Evolutionary conservation across 2,797 vertebrate genomes (phyloP).

Genomic region (Spea hammondii): DNA sequence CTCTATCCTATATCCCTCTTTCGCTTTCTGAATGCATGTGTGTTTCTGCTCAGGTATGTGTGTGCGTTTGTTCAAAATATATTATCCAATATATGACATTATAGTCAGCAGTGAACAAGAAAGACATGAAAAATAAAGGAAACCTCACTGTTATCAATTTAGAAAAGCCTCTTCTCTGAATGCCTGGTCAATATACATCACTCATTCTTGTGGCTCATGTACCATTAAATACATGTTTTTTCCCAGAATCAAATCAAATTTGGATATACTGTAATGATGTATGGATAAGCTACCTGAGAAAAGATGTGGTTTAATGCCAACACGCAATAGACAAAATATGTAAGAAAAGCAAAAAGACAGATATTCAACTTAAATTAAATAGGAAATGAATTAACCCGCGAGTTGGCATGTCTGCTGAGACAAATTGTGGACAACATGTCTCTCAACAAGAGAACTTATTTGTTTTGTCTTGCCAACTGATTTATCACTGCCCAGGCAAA

Average conservation of each 20-base stretch:
- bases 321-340: conserved; percentile 81
- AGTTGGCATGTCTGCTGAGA: conserved; percentile 86
- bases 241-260: conserved; percentile 6
- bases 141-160: neutral
- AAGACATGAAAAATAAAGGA: neutral
- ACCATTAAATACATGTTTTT: conserved; percentile 22
- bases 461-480: conserved; percentile 86
- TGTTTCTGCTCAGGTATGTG: no score
- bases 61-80: no score
- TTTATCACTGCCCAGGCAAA: conserved; percentile 95
- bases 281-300: conserved; percentile 61
- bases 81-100: no score
- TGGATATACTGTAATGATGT: conserved; percentile 36
- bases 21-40: no score
- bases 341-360: conserved; percentile 84
- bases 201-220: conserved; percentile 7
- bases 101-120: neutral
- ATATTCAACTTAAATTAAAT: conserved; percentile 85
- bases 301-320: conserved; percentile 66
- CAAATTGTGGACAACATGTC: conserved; percentile 93
- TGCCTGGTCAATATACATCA: conserved; percentile 24
- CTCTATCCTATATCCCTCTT: no score
- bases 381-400: conserved; percentile 87
- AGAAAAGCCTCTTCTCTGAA: neutral
- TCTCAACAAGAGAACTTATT: conserved; percentile 83